Base-by-base conservation (phyloP, 2,797 vertebrate genomes). In the Vultur gryphus region DNA sequence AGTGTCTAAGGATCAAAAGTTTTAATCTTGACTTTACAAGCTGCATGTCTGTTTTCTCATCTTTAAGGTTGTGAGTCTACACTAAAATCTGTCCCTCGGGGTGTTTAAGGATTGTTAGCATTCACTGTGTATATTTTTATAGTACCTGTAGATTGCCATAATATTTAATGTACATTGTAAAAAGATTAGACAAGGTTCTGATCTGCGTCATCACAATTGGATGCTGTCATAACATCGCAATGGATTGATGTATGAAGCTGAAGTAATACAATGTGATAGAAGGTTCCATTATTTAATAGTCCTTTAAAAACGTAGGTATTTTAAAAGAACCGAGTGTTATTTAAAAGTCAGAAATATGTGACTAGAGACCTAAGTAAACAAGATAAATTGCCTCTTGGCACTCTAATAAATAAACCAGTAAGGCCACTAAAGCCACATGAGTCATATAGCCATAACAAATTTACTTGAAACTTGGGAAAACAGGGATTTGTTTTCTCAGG, bases 391-490 rank as follows among this genome's bases (percentile, higher is more conserved):
- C 35, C 76, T 95, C 71, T 94, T 89, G 83, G 90, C 79, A 83
- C 46, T 88, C 73, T 17, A 59, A 95, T 65, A 95, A 94, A 87
- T 75, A 95, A 96, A 65, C 55, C 62, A 93, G 5, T 79, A 82
- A 94, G 72, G 52, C 82, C 82, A 81, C 86, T 91, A 94, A 96
- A 97, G 95, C 73, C 65, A 18, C 24, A 58, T 95, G 96, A 98
- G 72, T 97, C 96, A 96, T 94, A 76, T 24, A 93, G 67, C 82
- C 77, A 46, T 91, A 91, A 70, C 93, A 79, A 97, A 87, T 95
- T 96, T 96, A 93, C 83, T 95, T 97, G 89, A 96, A 97, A 95
- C 76, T 89, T 94, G 65, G 83, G 52, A 83, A 90, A 94, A 51
- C 43, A 95, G 66, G 26, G 70, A 37, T 89, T 75, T 91, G 70